phyloP scores from a whole-genome alignment of 2,888 invertebrate species.

The Nasonovia ribisnigri region DNA sequence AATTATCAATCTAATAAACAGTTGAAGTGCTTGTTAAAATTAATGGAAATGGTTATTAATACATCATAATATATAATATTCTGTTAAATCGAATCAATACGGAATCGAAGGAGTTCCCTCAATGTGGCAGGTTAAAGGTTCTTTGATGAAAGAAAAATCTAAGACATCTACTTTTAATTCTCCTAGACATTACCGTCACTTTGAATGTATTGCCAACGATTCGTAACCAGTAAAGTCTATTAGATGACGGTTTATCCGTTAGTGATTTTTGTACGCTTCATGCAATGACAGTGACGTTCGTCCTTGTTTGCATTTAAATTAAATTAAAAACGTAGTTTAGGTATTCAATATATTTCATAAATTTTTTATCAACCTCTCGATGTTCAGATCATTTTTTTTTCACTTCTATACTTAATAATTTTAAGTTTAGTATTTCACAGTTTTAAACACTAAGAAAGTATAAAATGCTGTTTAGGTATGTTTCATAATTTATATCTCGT shows the following conservation, averaged over 20 bases:
- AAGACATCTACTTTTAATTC: not conserved
- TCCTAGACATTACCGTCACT: not conserved
- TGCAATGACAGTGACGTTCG: not conserved
- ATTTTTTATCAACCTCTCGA: not conserved
- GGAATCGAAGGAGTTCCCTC: not conserved
- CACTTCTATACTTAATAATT: not conserved
- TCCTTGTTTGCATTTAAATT: not conserved
- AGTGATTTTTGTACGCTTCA: not conserved
- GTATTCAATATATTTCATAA: accelerated
- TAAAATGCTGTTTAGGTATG: not conserved
- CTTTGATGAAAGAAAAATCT: conserved; percentile 15
- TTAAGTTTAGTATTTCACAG: not conserved
- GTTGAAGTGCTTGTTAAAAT: not conserved
- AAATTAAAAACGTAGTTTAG: not conserved
- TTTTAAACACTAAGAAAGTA: not conserved
- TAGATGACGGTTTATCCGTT: not conserved
- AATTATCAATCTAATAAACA: not conserved
- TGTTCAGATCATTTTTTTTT: accelerated
- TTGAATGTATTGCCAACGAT: not conserved
- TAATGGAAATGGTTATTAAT: not conserved
- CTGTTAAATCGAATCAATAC: not conserved
- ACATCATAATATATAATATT: not conserved
- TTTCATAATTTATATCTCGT: too few relatives aligned
- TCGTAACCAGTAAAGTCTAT: not conserved
- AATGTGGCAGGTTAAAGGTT: not conserved